Evolutionary conservation across 30 jellyfish, hydroid and myxozoan genomes (phyloP).

Genomic region (Aurelia sp.): DNA sequence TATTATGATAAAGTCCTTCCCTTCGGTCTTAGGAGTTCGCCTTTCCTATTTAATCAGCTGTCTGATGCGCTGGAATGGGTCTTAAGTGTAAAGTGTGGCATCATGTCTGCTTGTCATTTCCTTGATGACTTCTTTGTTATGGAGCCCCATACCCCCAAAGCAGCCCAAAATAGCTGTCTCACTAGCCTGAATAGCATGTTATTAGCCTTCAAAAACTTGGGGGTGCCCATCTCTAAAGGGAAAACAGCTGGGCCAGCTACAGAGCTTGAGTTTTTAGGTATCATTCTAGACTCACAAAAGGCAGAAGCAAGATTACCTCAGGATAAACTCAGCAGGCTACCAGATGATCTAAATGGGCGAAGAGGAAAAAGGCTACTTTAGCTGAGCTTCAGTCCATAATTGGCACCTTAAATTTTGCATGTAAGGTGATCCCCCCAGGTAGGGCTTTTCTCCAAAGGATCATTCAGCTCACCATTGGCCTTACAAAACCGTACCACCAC

Average conservation of each 20-base stretch:
- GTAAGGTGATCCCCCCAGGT: conserved; percentile 60
- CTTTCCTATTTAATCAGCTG: conserved; percentile 11
- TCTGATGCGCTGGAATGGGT: conserved; percentile 27
- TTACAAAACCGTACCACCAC: conserved; percentile 23
- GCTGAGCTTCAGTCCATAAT: conserved; percentile 56
- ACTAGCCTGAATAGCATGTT: conserved; percentile 2
- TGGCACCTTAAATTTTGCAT: conserved; percentile 65
- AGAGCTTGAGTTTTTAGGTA: conserved; percentile 46
- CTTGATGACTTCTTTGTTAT: conserved; percentile 17
- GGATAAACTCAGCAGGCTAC: conserved; percentile 39
- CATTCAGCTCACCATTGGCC: conserved; percentile 40
- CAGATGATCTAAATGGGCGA: not conserved
- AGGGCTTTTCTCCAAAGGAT: conserved; percentile 28
- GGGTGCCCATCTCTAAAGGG: conserved; percentile 55
- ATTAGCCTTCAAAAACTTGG: conserved; percentile 11
- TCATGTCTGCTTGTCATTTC: conserved; percentile 4
- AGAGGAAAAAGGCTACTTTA: conserved; percentile 33
- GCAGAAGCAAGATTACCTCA: conserved; percentile 47
- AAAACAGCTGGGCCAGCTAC: conserved; percentile 84
- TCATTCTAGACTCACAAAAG: conserved; percentile 39
- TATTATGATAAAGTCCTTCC: conserved; percentile 17
- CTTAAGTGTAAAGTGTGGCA: not conserved
- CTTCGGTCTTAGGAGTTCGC: conserved; percentile 5
- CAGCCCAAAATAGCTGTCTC: not conserved
- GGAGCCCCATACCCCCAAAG: not conserved